Evolutionary conservation across 2,888 invertebrate species (phyloP).

Genomic region (Orthonevra nobilis): DNA sequence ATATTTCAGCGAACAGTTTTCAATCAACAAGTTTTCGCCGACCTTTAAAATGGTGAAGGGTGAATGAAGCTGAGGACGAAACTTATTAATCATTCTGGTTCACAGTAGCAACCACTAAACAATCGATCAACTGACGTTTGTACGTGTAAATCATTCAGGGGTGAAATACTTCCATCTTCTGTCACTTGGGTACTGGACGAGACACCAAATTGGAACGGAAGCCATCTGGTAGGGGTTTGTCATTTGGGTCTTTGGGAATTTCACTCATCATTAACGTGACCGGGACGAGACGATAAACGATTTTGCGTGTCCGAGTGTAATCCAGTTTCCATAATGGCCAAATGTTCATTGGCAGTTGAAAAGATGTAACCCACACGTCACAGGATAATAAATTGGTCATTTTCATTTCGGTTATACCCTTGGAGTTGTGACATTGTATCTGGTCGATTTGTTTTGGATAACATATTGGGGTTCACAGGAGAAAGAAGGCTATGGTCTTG

Average conservation of each 20-base stretch:
- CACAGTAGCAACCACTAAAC: slow-evolving; percentile 32
- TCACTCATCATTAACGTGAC: slow-evolving; percentile 58
- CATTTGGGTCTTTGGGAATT: slow-evolving; percentile 63
- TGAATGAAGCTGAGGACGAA: slow-evolving; percentile 21
- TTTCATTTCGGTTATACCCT: slow-evolving; percentile 5
- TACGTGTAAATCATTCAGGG: slow-evolving; percentile 46
- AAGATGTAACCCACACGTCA: slow-evolving; percentile 35
- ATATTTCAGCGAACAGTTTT: slow-evolving; percentile 58
- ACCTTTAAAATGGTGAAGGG: background rate
- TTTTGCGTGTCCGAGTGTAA: slow-evolving; percentile 63
- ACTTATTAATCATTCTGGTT: slow-evolving; percentile 47
- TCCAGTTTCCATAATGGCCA: slow-evolving; percentile 43
- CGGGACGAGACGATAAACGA: slow-evolving; percentile 45
- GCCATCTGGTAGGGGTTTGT: slow-evolving; percentile 52
- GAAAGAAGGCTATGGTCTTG: no score
- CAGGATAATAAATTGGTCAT: slow-evolving; percentile 38
- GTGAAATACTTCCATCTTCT: no score
- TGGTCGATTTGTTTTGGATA: background rate
- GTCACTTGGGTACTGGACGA: background rate
- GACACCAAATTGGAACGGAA: slow-evolving; percentile 9
- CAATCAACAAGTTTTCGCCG: slow-evolving; percentile 62
- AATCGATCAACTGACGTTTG: slow-evolving; percentile 45
- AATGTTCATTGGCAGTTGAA: slow-evolving; percentile 30
- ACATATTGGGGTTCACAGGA: background rate
- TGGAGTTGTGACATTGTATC: background rate